Conservation (phyloP, 2,113 vertebrate species). For the Talpa occidentalis region DNA sequence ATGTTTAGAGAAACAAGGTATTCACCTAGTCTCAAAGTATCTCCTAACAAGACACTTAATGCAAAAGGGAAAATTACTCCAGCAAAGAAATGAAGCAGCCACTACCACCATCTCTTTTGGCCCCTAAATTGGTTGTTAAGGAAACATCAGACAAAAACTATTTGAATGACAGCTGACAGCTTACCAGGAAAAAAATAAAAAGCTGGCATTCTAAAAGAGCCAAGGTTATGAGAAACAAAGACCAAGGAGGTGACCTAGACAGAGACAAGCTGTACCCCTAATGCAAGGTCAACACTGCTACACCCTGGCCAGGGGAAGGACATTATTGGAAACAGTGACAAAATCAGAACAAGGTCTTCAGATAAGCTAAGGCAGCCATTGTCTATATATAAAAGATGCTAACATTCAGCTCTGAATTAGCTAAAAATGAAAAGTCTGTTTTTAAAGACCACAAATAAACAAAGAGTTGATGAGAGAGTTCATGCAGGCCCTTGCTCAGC, state of each 20-base stretch:
- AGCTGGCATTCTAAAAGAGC: neutral
- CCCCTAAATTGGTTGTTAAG: neutral
- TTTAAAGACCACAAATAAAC: neutral
- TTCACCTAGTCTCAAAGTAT: neutral
- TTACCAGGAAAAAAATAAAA: neutral
- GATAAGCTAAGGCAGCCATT: neutral
- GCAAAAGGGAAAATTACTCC: neutral
- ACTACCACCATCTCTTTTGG: neutral
- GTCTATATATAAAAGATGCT: neutral
- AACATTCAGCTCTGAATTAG: neutral
- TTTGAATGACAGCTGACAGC: neutral
- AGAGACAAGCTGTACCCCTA: neutral
- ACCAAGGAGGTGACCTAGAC: constrained; percentile 16
- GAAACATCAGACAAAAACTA: neutral
- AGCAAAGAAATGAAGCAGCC: neutral
- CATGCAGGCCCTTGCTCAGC: neutral
- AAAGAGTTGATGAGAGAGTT: neutral
- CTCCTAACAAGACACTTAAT: neutral
- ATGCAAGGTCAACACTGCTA: neutral
- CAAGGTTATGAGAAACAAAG: neutral
- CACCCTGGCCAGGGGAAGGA: neutral
- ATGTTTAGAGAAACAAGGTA: constrained; percentile 9
- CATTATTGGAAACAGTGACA: neutral
- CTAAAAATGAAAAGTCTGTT: neutral
- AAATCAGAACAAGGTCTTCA: neutral